phyloP scores from a whole-genome alignment of 1,140 invertebrate species.

The Drosophila ercepeae region DNA sequence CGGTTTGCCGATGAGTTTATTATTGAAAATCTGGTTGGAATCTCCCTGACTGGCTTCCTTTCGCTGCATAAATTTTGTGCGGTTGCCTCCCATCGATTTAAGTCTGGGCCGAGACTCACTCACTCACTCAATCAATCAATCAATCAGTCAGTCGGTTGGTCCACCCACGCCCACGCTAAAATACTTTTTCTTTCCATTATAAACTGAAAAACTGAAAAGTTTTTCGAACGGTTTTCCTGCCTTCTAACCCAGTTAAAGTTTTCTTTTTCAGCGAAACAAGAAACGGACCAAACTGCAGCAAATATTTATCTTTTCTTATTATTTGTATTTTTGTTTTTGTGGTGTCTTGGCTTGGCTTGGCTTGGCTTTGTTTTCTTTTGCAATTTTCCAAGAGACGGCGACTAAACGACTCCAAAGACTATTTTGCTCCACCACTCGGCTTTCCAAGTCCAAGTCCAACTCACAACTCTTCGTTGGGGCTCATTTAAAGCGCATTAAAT shows the following conservation, averaged over 20 bases:
- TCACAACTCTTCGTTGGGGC: slow-evolving; percentile 26
- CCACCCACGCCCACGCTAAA: slow-evolving; percentile 30
- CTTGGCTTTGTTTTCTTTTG: slow-evolving; percentile 47
- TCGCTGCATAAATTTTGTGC: slow-evolving; percentile 35
- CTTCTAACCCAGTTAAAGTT: slow-evolving; percentile 57
- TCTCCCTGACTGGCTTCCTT: slow-evolving; percentile 8
- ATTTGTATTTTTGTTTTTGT: slow-evolving; percentile 27
- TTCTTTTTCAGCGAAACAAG: slow-evolving; percentile 34
- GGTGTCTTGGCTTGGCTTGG: too few relatives aligned
- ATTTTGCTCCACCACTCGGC: slow-evolving; percentile 5
- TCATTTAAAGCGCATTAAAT: slow-evolving; percentile 76
- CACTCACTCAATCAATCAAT: slow-evolving; percentile 52
- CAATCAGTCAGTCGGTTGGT: slow-evolving; percentile 57
- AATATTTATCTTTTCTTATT: slow-evolving; percentile 74
- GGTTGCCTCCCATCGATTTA: slow-evolving; percentile 18
- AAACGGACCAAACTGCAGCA: slow-evolving; percentile 48
- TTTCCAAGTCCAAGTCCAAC: slow-evolving; percentile 45
- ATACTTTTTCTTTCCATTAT: slow-evolving; percentile 13
- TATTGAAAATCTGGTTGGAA: slow-evolving; percentile 3
- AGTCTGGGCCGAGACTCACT: not conserved
- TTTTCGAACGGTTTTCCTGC: slow-evolving; percentile 37
- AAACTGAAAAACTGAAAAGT: not conserved
- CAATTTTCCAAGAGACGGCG: slow-evolving; percentile 52
- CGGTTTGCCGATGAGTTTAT: slow-evolving; percentile 8
- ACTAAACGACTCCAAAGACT: not conserved